Percentiles rank a stretch among this genome's conserved stretches.
These are phyloP conservation scores for Hypsibius dujardini DNA, from an alignment of 1,140 invertebrate species.

Conservation along the genomic window DNA sequence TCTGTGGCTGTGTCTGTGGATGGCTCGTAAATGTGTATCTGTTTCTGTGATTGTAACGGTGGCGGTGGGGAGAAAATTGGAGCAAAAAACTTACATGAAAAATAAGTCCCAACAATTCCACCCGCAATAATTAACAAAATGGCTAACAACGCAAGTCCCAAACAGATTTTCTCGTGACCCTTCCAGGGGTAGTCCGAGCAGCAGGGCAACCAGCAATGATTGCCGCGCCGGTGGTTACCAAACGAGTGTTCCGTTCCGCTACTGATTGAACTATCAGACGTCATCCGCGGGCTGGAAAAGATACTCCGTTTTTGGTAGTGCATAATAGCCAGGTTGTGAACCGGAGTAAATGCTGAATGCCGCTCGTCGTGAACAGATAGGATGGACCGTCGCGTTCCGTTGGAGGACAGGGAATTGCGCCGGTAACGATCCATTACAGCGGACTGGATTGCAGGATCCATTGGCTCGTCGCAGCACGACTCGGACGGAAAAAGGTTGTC, in stretches of 20 bases:
- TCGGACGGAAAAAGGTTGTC: background rate
- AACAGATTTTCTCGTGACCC: background rate
- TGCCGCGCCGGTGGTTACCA: background rate
- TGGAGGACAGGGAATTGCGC: background rate
- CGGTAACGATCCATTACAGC: conserved; percentile 8
- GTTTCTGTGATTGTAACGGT: too few species aligned
- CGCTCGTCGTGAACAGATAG: background rate
- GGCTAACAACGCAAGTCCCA: background rate
- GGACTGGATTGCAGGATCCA: background rate
- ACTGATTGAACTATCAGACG: background rate
- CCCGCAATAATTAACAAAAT: background rate
- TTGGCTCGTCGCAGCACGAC: background rate
- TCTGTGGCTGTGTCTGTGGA: too few species aligned
- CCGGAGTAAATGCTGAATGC: background rate
- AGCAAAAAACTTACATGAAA: background rate
- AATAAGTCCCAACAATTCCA: conserved; percentile 5
- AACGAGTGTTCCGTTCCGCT: background rate
- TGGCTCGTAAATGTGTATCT: too few species aligned
- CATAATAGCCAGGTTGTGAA: background rate
- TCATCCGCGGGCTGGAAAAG: conserved; percentile 8
- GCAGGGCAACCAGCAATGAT: too few species aligned
- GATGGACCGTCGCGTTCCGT: background rate
- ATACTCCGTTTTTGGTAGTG: conserved; percentile 15
- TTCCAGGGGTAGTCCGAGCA: background rate
- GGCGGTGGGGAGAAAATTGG: too few species aligned